A percentile compares a stretch with the other conserved stretches of the same genome.
Evolutionary conservation across 2,797 vertebrate genomes (phyloP).

Genomic region (Labeo calbasu): DNA sequence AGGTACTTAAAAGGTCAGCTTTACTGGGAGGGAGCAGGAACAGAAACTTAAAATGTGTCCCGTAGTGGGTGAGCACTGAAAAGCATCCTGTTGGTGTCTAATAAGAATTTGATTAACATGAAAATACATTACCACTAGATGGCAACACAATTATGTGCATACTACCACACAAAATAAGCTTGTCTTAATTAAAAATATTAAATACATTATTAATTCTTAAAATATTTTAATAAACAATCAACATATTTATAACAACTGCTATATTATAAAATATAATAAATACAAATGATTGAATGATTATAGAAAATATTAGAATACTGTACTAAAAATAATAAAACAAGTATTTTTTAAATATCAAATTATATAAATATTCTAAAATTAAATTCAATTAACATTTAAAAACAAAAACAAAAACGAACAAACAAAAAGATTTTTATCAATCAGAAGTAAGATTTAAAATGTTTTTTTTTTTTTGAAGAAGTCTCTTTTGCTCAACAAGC

Average conservation of each 20-base stretch:
- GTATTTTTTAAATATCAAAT: background rate
- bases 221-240: background rate
- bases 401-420: too few relatives aligned
- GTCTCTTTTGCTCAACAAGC: too few relatives aligned
- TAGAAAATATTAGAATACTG: background rate
- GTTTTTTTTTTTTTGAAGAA: too few relatives aligned
- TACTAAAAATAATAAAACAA: background rate
- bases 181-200: background rate
- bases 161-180: background rate
- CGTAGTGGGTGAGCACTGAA: background rate
- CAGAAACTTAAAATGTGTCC: background rate
- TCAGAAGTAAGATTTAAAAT: too few relatives aligned
- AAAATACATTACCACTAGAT: background rate
- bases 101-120: background rate
- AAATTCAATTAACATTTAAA: background rate
- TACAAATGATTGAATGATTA: background rate
- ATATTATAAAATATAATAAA: background rate
- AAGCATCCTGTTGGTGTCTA: background rate
- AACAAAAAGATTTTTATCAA: too few relatives aligned
- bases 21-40: background rate
- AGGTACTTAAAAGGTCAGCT: background rate
- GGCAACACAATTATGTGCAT: background rate
- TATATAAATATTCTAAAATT: background rate
- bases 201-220: background rate
- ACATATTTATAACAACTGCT: background rate